phyloP scores from a whole-genome alignment of 2,113 vertebrate species.

The Aegypius monachus region DNA sequence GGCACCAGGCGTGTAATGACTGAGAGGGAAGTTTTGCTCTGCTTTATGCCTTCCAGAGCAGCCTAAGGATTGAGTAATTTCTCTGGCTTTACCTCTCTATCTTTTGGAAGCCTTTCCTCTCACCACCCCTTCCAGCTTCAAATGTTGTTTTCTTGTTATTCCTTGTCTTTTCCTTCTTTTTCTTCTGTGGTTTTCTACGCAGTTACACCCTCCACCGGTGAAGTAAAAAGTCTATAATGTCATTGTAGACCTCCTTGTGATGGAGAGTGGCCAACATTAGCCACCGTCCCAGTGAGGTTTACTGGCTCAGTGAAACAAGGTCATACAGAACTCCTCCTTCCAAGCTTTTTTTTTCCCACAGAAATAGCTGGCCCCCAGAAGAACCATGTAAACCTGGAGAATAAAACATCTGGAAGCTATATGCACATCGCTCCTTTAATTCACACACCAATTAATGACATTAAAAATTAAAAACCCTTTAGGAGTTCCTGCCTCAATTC shows the following conservation, averaged over 20 bases:
- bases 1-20: not conserved
- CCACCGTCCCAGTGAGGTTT: conserved; percentile 5
- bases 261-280: not conserved
- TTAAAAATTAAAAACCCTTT: not conserved
- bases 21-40: not conserved
- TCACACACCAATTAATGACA: not conserved
- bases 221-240: not conserved
- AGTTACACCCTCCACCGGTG: not conserved
- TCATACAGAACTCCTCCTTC: not conserved
- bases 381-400: not conserved
- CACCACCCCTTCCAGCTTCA: not conserved
- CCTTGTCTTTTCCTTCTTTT: not conserved
- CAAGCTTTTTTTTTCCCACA: conserved; percentile 11
- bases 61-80: not conserved
- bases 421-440: not conserved
- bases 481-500: not conserved
- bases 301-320: not conserved
- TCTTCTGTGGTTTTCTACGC: not conserved
- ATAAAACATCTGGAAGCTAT: conserved; percentile 36
- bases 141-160: not conserved
- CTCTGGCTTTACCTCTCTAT: not conserved
- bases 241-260: not conserved
- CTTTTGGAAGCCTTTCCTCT: not conserved
- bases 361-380: not conserved
- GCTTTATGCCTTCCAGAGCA: not conserved